Conservation (phyloP, 1,140 invertebrate genomes). For the Cheumatopsyche charites region DNA sequence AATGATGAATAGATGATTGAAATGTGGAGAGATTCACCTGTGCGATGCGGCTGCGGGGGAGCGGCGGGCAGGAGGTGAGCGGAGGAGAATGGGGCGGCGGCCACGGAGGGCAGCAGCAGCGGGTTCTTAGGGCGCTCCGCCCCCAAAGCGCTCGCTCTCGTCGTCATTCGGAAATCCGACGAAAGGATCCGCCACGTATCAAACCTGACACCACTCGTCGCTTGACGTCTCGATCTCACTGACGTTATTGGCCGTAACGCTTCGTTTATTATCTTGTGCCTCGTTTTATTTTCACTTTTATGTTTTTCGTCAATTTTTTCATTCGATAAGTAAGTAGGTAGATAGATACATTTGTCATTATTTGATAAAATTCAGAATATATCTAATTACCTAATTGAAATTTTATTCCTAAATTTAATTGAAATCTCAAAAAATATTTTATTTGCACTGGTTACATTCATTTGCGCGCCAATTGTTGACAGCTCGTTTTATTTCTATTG, state of each 20-base stretch:
- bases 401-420: no score
- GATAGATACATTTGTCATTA: no score
- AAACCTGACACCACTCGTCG: background rate
- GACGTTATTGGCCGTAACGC: conserved; percentile 11
- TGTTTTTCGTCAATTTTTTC: no score
- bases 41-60: conserved; percentile 8
- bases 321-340: no score
- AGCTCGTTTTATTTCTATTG: conserved; percentile 11
- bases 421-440: no score
- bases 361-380: no score
- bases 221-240: background rate
- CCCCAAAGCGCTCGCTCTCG: background rate
- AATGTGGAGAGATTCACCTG: no score
- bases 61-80: conserved; percentile 1
- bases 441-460: no score
- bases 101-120: background rate
- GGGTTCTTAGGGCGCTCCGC: background rate
- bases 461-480: conserved; percentile 2
- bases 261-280: background rate
- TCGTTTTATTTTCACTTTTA: conserved; percentile 4
- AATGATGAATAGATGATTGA: no score
- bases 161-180: background rate
- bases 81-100: background rate
- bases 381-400: no score
- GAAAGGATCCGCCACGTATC: background rate